A percentile compares a stretch with the other conserved stretches of the same genome.
phyloP scores from a whole-genome alignment of 2,113 vertebrate species.

The Merops nubicus region DNA sequence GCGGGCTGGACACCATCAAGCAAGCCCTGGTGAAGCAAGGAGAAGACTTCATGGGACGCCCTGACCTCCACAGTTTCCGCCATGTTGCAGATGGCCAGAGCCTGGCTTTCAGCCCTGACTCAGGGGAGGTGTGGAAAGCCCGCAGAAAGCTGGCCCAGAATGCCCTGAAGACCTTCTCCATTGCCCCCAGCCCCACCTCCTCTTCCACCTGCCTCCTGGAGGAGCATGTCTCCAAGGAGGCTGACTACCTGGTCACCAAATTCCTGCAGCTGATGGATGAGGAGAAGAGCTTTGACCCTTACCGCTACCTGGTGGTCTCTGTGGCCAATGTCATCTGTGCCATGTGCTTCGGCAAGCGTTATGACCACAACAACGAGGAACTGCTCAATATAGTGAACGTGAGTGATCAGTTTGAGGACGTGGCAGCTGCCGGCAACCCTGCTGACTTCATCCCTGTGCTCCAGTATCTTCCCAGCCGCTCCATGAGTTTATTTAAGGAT shows the following conservation, averaged over 20 bases:
- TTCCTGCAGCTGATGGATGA: constrained; percentile 70
- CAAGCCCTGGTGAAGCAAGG: constrained; percentile 89
- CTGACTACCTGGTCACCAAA: constrained; percentile 72
- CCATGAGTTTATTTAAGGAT: constrained; percentile 75
- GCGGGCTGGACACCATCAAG: constrained; percentile 78
- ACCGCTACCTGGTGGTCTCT: constrained; percentile 79
- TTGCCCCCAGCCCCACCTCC: constrained; percentile 8
- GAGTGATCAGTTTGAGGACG: constrained; percentile 71
- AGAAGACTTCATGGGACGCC: constrained; percentile 88
- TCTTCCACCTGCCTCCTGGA: constrained; percentile 76
- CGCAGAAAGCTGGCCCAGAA: constrained; percentile 80
- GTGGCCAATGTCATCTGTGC: constrained; percentile 88
- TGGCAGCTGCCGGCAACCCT: constrained; percentile 74
- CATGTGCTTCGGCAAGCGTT: constrained; percentile 87
- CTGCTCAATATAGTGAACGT: constrained; percentile 77
- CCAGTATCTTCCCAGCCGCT: constrained; percentile 77
- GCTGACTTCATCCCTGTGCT: constrained; percentile 89
- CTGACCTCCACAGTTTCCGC: constrained; percentile 78
- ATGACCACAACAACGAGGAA: constrained; percentile 80
- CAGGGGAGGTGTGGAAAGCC: constrained; percentile 75
- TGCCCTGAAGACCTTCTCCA: constrained; percentile 80
- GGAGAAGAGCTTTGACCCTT: constrained; percentile 80
- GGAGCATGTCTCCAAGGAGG: constrained; percentile 83
- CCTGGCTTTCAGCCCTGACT: constrained; percentile 80
- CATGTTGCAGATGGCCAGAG: constrained; percentile 67